These are phyloP conservation scores for Heliconius hewitsoni DNA, from an alignment of 1,140 invertebrate genomes.

Conservation along the genomic window DNA sequence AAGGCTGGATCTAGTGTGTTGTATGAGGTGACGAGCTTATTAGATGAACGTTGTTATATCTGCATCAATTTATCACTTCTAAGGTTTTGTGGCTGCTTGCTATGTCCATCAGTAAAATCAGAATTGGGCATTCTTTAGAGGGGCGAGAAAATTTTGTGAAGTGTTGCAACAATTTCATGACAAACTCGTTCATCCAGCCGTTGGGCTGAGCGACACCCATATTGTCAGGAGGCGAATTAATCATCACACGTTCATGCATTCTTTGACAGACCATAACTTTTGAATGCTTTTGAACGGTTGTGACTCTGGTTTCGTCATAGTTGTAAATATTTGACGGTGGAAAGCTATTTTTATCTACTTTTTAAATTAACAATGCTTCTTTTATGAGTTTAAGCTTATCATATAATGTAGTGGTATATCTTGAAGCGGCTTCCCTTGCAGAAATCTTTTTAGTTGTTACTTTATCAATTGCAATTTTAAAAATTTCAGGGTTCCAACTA, in stretches of 20 bases:
- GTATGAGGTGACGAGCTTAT: background rate
- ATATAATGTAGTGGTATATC: no score
- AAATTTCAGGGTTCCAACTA: constrained; percentile 22
- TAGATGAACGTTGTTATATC: background rate
- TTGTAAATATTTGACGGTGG: no score
- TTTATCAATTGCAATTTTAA: constrained; percentile 30
- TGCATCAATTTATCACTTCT: constrained; percentile 5
- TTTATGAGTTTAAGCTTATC: no score
- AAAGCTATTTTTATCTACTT: no score
- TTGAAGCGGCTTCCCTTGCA: constrained; percentile 10
- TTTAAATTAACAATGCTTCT: no score
- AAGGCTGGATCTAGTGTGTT: no score
- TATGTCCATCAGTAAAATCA: constrained; percentile 15
- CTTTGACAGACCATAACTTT: constrained; percentile 32
- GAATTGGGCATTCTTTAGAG: background rate
- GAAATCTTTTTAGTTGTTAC: constrained; percentile 20
- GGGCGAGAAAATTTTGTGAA: constrained; percentile 12
- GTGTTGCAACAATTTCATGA: constrained; percentile 16
- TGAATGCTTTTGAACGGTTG: no score
- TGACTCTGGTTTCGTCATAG: no score
- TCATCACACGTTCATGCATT: constrained; percentile 57
- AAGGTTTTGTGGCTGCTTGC: background rate
- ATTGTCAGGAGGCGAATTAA: constrained; percentile 65
- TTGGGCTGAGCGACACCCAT: constrained; percentile 43
- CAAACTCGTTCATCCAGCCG: constrained; percentile 46